Base-by-base conservation (phyloP, 1,140 invertebrate species). In the Tribolium castaneum region DNA sequence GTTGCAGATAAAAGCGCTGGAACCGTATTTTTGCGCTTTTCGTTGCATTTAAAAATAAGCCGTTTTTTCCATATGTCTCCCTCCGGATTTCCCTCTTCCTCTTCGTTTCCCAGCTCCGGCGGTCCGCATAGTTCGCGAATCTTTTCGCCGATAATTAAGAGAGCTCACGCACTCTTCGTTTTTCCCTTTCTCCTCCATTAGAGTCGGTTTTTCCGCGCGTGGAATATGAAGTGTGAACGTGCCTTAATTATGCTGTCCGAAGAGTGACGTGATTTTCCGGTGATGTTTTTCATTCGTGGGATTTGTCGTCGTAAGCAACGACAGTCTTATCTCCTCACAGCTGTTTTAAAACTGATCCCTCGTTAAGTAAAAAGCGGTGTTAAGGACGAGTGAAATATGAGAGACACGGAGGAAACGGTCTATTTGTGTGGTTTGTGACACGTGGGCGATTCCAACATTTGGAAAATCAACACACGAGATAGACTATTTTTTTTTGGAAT, bases 161-260 rank as follows among this genome's bases (percentile, higher is more conserved):
- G 25, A 30, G 25, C 6, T 30, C 25, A 30, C 25, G 25, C 25
- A 30, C 1, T 6, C 25, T 30, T 30, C 25, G 25, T 30, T 30
- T 30, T 30, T 30, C 6, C 25, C 25, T 56, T 19, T 56, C 52
- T 50, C 49, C 13, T n/a, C 49, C 49, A 50, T 50, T 50, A 50
- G 49, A 14, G 49, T 12, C 10, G 10, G 5, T 54, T 54, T 54
- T 54, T 12, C 52, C 52, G 52, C 52, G n/a, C 1, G 12, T 13
- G 52, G 52, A 54, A 54, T 54, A 54, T 54, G 52, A 54, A 54
- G 52, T 3, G 56, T 30, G 56, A 62, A 62, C 56, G 56, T 62
- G 56, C 56, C 56, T 66, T 62, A 76, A 66, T 76, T 62, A 76
- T 76, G 49, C 62, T 70, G 56, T 76, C 35, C 49, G 34, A 74